phyloP scores from a whole-genome alignment of 2,888 invertebrate species.

The Argyresthia goedartella region DNA sequence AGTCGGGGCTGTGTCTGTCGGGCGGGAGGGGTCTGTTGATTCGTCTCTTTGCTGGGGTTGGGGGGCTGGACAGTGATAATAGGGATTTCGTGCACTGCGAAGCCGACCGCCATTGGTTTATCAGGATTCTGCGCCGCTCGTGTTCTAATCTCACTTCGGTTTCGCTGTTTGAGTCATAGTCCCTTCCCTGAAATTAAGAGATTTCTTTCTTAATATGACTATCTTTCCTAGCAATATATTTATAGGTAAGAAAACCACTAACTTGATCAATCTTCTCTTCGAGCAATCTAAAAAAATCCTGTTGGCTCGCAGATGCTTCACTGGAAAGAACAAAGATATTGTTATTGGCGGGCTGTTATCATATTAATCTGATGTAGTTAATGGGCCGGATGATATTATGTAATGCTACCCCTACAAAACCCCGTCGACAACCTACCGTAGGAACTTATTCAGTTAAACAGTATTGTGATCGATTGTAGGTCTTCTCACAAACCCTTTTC shows the following conservation, averaged over 20 bases:
- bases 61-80: constrained; percentile 41
- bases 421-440: too few species aligned
- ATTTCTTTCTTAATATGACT: neutral
- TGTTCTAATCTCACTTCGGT: constrained; percentile 78
- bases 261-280: constrained; percentile 94
- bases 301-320: constrained; percentile 89
- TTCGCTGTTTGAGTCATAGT: constrained; percentile 84
- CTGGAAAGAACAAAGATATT: constrained; percentile 49
- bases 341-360: neutral
- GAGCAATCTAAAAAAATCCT: constrained; percentile 93
- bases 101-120: constrained; percentile 83
- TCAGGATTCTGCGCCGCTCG: constrained; percentile 75
- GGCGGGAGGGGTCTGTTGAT: constrained; percentile 38
- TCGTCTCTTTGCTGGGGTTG: constrained; percentile 47
- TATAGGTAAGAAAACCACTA: constrained; percentile 12
- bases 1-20: constrained; percentile 49
- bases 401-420: too few species aligned
- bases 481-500: too few species aligned
- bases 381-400: too few species aligned
- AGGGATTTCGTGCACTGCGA: constrained; percentile 61
- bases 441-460: too few species aligned
- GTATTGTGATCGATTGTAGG: too few species aligned
- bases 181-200: constrained; percentile 76
- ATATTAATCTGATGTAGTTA: too few species aligned
- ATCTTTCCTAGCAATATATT: neutral